Conservation (phyloP, 1,140 invertebrate genomes). For the Aricia agestis region DNA sequence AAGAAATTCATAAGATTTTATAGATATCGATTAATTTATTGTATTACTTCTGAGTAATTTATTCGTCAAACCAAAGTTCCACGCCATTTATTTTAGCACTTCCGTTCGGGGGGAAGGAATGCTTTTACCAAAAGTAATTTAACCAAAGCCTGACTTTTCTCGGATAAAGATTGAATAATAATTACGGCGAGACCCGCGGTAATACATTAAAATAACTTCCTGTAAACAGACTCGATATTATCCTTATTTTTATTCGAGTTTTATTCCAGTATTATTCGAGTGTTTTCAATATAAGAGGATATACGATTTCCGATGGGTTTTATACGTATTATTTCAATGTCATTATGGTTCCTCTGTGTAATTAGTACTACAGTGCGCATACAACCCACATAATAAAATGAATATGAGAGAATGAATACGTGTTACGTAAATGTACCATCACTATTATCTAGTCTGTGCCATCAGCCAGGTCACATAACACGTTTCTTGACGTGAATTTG, state of each 20-base stretch:
- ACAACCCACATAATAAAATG: too few relatives aligned
- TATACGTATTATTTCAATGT: background rate
- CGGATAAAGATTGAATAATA: conserved; percentile 69
- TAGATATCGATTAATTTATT: conserved; percentile 16
- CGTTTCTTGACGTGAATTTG: too few relatives aligned
- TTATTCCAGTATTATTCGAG: conserved; percentile 35
- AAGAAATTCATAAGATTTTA: conserved; percentile 12
- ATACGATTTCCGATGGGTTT: conserved; percentile 8
- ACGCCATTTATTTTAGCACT: conserved; percentile 70
- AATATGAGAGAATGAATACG: too few relatives aligned
- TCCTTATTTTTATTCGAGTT: conserved; percentile 29
- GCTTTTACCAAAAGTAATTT: conserved; percentile 71
- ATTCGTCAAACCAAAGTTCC: conserved; percentile 64
- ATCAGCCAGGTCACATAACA: too few relatives aligned
- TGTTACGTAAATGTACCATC: too few relatives aligned
- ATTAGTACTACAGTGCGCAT: background rate
- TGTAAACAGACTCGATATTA: conserved; percentile 29
- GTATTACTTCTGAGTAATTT: conserved; percentile 46
- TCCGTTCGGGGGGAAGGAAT: conserved; percentile 63
- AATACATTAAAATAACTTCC: conserved; percentile 57
- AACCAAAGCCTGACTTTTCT: conserved; percentile 56
- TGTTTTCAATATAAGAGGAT: conserved; percentile 4
- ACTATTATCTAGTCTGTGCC: too few relatives aligned
- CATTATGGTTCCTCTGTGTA: background rate
- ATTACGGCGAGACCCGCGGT: conserved; percentile 50